A percentile compares a stretch with the other conserved stretches of the same genome.
phyloP scores from a whole-genome alignment of 2,797 vertebrate species.

The Phalanger gymnotis region DNA sequence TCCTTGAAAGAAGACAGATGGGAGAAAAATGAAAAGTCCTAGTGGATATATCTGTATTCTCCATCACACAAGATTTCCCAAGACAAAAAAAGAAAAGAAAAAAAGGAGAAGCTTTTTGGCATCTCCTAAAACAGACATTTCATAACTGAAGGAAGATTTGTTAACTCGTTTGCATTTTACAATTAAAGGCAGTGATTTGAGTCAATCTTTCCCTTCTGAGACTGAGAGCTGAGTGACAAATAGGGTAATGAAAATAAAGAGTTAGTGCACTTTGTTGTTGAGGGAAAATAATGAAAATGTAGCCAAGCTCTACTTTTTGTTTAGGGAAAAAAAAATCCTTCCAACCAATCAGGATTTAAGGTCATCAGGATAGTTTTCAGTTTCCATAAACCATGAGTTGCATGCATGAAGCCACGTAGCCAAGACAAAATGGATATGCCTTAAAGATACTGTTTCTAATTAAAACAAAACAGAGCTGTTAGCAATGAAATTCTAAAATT shows the following conservation, averaged over 20 bases:
- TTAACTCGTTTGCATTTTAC: slow-evolving; percentile 43
- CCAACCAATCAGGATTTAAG: slow-evolving; percentile 48
- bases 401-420: not conserved
- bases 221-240: not conserved
- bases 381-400: slow-evolving; percentile 28
- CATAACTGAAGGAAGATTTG: slow-evolving; percentile 51
- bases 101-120: slow-evolving; percentile 1
- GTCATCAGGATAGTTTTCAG: slow-evolving; percentile 35
- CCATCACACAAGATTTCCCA: slow-evolving; percentile 21
- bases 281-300: slow-evolving; percentile 55
- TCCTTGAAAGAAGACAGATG: not conserved
- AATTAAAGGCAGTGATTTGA: not conserved
- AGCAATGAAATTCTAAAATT: slow-evolving; percentile 40
- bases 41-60: slow-evolving; percentile 50
- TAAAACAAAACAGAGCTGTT: slow-evolving; percentile 56
- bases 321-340: slow-evolving; percentile 27
- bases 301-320: slow-evolving; percentile 38
- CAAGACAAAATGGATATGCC: slow-evolving; percentile 34
- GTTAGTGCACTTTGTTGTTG: not conserved
- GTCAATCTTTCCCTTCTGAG: not conserved
- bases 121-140: slow-evolving; percentile 44
- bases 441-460: slow-evolving; percentile 46
- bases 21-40: slow-evolving; percentile 48
- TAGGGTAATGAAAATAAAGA: not conserved
- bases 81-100: not conserved